These are phyloP conservation scores for Stenopsyche tienmushanensis DNA, from an alignment of 1,140 invertebrate genomes.

Conservation along the genomic window DNA sequence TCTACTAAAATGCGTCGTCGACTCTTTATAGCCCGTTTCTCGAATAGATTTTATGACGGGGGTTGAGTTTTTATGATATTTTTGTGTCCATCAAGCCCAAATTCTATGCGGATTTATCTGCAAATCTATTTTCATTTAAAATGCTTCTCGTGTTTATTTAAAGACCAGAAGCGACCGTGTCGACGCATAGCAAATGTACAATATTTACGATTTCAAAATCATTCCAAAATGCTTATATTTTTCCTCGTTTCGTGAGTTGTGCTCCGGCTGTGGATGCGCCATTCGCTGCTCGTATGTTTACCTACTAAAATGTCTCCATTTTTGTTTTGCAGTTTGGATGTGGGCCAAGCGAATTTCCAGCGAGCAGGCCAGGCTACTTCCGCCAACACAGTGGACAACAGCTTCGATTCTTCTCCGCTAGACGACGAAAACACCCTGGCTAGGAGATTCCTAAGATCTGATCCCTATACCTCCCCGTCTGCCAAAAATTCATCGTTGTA, in stretches of 20 bases:
- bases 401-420: conserved; percentile 30
- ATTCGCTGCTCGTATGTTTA: conserved; percentile 11
- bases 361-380: conserved; percentile 45
- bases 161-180: too few relatives aligned
- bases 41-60: too few relatives aligned
- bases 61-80: too few relatives aligned
- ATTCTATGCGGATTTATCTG: too few relatives aligned
- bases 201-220: background rate
- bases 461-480: too few relatives aligned
- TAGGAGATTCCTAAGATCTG: background rate
- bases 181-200: too few relatives aligned
- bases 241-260: background rate
- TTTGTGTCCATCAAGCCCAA: too few relatives aligned
- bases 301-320: conserved; percentile 44
- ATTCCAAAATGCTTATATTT: background rate
- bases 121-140: too few relatives aligned
- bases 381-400: conserved; percentile 7
- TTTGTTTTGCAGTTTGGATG: conserved; percentile 58
- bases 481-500: background rate
- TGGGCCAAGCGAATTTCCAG: conserved; percentile 56
- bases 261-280: background rate
- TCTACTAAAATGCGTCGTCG: too few relatives aligned
- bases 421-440: conserved; percentile 19
- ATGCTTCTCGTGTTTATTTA: too few relatives aligned
- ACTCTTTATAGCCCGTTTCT: too few relatives aligned